Percentiles rank a stretch among this genome's conserved stretches.
Evolutionary conservation across 37 sponge, comb jelly and placozoan species (phyloP).

Genomic region (Eunapius fragilis): DNA sequence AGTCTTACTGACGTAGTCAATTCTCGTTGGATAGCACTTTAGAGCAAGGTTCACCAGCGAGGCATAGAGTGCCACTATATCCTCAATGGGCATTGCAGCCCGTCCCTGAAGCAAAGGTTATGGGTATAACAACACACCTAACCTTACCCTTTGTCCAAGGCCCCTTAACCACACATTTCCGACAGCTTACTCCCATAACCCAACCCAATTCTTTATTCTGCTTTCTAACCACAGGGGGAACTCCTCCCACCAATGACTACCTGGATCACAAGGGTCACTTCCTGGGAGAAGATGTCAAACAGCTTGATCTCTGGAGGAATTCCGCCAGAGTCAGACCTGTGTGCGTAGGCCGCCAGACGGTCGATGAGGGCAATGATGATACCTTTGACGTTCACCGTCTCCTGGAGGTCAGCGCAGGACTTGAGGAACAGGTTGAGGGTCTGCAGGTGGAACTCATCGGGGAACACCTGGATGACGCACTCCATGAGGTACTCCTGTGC

Average conservation of each 20-base stretch:
- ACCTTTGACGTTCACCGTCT: constrained; percentile 91
- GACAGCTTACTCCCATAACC: too few species aligned
- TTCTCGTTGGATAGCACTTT: constrained; percentile 86
- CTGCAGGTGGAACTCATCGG: constrained; percentile 97
- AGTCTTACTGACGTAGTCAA: constrained; percentile 94
- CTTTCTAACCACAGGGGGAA: background rate
- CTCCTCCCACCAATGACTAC: constrained; percentile 23
- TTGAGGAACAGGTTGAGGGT: constrained; percentile 88
- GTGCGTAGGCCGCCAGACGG: constrained; percentile 82
- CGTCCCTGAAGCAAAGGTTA: constrained; percentile 63
- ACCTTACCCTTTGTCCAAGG: too few species aligned
- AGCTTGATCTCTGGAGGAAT: constrained; percentile 87
- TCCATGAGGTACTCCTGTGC: constrained; percentile 99
- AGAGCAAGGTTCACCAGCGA: constrained; percentile 93
- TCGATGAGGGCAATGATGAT: constrained; percentile 93
- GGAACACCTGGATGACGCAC: constrained; percentile 99
- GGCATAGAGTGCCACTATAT: constrained; percentile 84
- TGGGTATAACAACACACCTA: too few species aligned
- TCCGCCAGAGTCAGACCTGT: constrained; percentile 81
- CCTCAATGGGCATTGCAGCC: constrained; percentile 81
- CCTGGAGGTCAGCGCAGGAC: constrained; percentile 83
- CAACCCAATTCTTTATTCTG: too few species aligned
- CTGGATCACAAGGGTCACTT: constrained; percentile 91
- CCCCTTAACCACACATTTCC: too few species aligned
- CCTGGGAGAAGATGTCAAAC: constrained; percentile 96